phyloP scores from a whole-genome alignment of 1,140 invertebrate genomes.

The Lethrus apterus region DNA sequence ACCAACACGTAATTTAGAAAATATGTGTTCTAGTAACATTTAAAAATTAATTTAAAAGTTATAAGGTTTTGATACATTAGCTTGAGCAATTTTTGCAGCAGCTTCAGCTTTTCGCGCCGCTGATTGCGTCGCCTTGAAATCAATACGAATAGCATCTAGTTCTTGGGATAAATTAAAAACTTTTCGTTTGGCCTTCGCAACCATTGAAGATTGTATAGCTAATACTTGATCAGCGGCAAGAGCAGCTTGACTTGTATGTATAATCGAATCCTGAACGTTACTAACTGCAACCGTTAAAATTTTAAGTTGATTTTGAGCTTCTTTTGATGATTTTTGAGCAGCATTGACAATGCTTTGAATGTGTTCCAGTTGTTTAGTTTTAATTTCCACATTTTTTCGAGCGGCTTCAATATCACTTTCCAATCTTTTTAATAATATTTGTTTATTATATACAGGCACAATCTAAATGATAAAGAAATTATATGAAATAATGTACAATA shows the following conservation, averaged over 20 bases:
- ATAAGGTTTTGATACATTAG: neutral
- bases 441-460: too few relatives aligned
- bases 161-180: neutral
- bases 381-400: neutral
- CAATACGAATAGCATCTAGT: neutral
- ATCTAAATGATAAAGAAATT: neutral
- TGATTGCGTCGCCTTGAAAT: neutral
- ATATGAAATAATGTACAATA: neutral
- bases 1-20: too few relatives aligned
- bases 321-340: neutral
- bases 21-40: too few relatives aligned
- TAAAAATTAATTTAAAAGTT: too few relatives aligned
- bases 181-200: constrained; percentile 5
- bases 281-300: neutral
- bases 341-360: neutral
- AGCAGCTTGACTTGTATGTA: constrained; percentile 3
- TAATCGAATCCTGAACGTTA: neutral
- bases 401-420: constrained; percentile 4
- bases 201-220: neutral
- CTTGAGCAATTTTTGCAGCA: constrained; percentile 4
- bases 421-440: neutral
- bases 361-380: constrained; percentile 1
- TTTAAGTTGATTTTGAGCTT: constrained; percentile 5
- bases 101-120: neutral
- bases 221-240: neutral